Conservation (phyloP, 2,797 vertebrate genomes). For the Enteromius viviparus region DNA sequence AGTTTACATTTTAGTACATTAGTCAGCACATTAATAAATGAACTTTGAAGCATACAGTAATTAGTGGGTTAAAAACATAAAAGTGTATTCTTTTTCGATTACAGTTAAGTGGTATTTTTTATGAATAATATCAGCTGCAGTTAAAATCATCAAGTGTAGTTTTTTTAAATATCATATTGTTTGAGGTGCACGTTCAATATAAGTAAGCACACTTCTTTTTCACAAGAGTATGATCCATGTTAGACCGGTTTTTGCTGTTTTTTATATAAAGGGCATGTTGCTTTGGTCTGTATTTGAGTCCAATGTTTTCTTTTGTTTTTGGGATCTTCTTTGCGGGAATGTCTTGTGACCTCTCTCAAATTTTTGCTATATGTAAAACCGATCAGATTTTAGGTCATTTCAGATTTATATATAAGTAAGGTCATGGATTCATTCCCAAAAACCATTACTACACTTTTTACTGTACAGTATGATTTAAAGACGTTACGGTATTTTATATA, state of each 20-base stretch:
- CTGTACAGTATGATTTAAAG: constrained; percentile 2
- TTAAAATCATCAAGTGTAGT: not conserved
- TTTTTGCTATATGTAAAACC: not conserved
- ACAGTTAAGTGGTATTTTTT: not conserved
- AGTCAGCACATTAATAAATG: not conserved
- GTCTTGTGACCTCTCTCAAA: not conserved
- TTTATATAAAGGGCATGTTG: not conserved
- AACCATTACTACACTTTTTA: not conserved
- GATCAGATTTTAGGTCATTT: not conserved
- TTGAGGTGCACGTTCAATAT: not conserved
- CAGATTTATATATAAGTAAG: not conserved
- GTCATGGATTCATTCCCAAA: not conserved
- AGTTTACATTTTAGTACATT: not conserved
- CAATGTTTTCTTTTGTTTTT: not conserved
- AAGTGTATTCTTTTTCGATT: not conserved
- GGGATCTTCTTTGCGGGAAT: not conserved
- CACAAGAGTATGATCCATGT: not conserved
- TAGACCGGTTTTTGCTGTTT: not conserved
- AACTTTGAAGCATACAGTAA: not conserved
- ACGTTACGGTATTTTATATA: not conserved
- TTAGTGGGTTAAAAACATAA: not conserved
- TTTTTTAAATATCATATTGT: not conserved
- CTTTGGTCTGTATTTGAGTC: not conserved
- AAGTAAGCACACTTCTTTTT: not conserved
- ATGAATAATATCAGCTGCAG: not conserved